These are phyloP conservation scores for Plectropomus leopardus DNA, from an alignment of 2,113 vertebrate species.

Conservation along the genomic window DNA sequence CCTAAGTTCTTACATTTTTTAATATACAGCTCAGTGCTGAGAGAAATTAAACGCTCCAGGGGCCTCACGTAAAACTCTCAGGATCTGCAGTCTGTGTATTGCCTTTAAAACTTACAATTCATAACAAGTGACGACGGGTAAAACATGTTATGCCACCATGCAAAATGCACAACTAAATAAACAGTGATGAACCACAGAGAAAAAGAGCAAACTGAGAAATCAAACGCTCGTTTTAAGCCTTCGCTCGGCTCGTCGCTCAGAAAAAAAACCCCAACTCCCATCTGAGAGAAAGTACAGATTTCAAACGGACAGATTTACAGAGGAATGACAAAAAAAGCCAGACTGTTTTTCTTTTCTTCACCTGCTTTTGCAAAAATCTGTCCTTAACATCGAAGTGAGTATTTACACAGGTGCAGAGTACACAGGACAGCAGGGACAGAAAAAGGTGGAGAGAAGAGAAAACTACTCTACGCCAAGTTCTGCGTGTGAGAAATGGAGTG, in stretches of 20 bases:
- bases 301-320: constrained; percentile 23
- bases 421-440: constrained; percentile 40
- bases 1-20: constrained; percentile 8
- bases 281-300: constrained; percentile 1
- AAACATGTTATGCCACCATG: constrained; percentile 47
- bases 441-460: constrained; percentile 34
- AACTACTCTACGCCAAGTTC: constrained; percentile 37
- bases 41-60: not conserved
- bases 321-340: constrained; percentile 9
- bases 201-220: constrained; percentile 1
- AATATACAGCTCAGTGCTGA: constrained; percentile 30
- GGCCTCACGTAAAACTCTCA: too few species aligned
- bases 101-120: constrained; percentile 55
- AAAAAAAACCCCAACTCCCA: not conserved
- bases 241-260: not conserved
- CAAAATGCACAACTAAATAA: constrained; percentile 58
- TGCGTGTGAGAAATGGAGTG: constrained; percentile 32
- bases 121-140: constrained; percentile 36
- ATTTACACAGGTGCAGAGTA: constrained; percentile 70
- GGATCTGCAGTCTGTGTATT: constrained; percentile 35
- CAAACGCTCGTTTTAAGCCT: not conserved
- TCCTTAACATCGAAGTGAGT: constrained; percentile 57
- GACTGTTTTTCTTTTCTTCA: constrained; percentile 25
- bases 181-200: constrained; percentile 26
- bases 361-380: constrained; percentile 13